These are phyloP conservation scores for Brachionus sp. DNA, from an alignment of 1,140 invertebrate species.

Conservation along the genomic window DNA sequence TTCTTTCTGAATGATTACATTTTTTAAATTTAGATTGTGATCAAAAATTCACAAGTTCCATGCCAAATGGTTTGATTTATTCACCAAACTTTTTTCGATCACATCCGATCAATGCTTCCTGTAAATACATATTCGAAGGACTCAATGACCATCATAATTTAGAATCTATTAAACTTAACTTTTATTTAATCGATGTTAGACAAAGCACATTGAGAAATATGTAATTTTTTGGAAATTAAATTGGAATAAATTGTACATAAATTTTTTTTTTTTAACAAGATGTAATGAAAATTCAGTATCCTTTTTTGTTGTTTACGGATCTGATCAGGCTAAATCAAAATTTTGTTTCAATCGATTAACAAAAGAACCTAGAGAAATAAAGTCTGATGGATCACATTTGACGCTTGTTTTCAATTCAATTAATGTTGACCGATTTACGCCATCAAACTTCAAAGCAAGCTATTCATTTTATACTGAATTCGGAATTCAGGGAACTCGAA, in stretches of 20 bases:
- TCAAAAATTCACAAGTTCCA: conserved; percentile 18
- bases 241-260: neutral
- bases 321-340: neutral
- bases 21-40: conserved; percentile 20
- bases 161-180: conserved; percentile 20
- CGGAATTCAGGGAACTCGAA: conserved; percentile 26
- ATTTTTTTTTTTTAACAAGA: neutral
- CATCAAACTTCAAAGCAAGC: conserved; percentile 16
- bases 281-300: conserved; percentile 12
- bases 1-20: neutral
- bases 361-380: conserved; percentile 19
- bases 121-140: conserved; percentile 33
- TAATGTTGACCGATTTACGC: neutral
- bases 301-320: conserved; percentile 34
- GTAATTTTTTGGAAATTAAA: neutral
- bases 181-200: conserved; percentile 26
- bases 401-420: conserved; percentile 25
- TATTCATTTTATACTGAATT: conserved; percentile 34
- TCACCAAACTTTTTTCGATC: conserved; percentile 35
- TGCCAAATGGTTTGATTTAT: conserved; percentile 25
- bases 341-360: conserved; percentile 20
- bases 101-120: conserved; percentile 8
- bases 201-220: conserved; percentile 24
- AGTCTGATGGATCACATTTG: neutral
- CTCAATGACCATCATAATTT: conserved; percentile 17